Evolutionary conservation across 2,888 invertebrate species (phyloP), one percentile per base, ranked within the genome.

Genomic region (Leptinotarsa rubiginosa): DNA sequence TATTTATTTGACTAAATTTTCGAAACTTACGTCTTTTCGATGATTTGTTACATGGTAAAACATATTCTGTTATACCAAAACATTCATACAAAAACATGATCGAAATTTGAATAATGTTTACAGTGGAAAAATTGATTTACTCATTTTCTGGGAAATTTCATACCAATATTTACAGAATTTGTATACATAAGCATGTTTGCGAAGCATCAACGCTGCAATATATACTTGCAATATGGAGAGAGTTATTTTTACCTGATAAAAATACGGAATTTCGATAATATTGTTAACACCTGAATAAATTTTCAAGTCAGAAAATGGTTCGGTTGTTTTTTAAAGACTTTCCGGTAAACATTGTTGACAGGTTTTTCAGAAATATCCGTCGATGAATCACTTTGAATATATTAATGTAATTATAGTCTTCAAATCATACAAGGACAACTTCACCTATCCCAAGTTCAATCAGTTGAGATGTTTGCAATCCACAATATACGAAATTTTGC

Each of bases 71-170:
- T 31, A 56, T 56, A 20, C 20, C 56, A 13, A 22, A 56, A 22
- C 56, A 12, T 56, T 56, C 22, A 56, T 22, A 25, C 56, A 22
- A 62, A 62, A 62, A 62, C 12, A 62, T 62, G 41, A 62, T 62
- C 25, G 31, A 62, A n/a, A 62, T 16, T 31, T 41, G 62, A 41
- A 62, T 13, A 2, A 25, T 68, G 72, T 59, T 73, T 74, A 69
- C 73, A 67, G 71, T 71, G 69, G 67, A 69, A 65, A 74, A 70
- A 71, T 73, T 56, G 73, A 76, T 74, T 74, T 69, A 76, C 31
- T 68, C 15, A 52, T 66, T 71, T 65, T 74, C 77, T 77, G 77
- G 74, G 41, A 41, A 76, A 67, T 74, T 31, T 77, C 75, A 72
- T 16, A 22, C 68, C 54, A 64, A 68, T 75, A 68, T 77, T 74